These are phyloP conservation scores for Myotis davidii DNA, from an alignment of 2,113 vertebrate species.

Conservation along the genomic window DNA sequence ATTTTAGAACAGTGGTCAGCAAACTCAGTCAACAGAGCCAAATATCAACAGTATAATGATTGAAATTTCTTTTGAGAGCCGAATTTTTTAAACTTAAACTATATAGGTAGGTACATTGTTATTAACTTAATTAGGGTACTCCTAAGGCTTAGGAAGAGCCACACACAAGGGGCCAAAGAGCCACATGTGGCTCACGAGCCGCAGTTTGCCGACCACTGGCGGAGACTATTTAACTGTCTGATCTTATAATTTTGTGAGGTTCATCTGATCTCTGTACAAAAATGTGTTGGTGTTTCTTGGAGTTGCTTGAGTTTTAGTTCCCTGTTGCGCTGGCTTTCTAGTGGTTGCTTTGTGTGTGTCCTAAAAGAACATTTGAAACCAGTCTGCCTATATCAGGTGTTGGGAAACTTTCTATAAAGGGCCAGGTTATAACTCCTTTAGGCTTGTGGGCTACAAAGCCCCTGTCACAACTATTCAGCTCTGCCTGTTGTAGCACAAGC, in stretches of 20 bases:
- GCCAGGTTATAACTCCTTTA: background rate
- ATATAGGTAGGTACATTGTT: no score
- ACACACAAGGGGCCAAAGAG: no score
- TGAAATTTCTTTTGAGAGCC: no score
- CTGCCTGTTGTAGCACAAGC: background rate
- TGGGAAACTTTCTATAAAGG: background rate
- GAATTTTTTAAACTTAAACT: no score
- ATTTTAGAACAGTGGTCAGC: background rate
- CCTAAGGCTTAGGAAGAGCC: no score
- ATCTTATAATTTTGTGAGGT: background rate
- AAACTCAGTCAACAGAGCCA: no score
- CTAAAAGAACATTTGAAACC: background rate
- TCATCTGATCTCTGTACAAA: background rate
- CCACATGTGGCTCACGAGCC: no score
- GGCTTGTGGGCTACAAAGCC: background rate
- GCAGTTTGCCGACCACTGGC: no score
- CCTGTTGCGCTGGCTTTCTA: background rate
- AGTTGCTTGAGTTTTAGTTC: background rate
- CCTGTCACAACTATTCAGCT: fast-evolving
- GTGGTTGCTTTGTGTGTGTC: background rate
- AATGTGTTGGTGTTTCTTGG: background rate
- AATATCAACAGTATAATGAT: no score
- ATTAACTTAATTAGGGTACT: no score
- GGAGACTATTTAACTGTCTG: no score
- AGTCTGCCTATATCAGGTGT: background rate